Evolutionary conservation across 2,113 vertebrate genomes (phyloP).

Genomic region (Ia io): DNA sequence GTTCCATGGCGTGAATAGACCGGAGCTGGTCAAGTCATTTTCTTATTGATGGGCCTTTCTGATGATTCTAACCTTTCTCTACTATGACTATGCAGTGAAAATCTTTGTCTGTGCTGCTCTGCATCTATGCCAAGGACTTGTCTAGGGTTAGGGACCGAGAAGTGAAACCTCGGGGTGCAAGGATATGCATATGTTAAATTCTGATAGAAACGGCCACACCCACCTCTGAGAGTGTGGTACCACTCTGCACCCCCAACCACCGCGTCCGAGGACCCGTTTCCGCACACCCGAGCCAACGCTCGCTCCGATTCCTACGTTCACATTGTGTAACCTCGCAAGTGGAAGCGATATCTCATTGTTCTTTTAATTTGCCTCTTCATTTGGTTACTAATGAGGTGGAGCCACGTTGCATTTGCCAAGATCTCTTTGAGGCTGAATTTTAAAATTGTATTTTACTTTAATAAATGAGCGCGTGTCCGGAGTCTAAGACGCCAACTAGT

Average conservation of each 20-base stretch:
- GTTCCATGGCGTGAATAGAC: neutral
- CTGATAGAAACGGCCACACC: constrained; percentile 27
- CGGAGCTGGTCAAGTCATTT: neutral
- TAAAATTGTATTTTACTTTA: neutral
- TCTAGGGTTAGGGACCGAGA: neutral
- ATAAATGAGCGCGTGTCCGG: neutral
- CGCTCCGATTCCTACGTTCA: neutral
- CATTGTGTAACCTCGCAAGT: constrained; percentile 33
- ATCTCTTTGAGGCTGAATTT: neutral
- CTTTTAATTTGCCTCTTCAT: constrained; percentile 24
- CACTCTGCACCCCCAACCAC: neutral
- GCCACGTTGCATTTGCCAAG: neutral
- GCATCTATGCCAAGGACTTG: neutral
- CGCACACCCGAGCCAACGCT: neutral
- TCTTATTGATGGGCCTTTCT: neutral
- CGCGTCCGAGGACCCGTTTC: neutral
- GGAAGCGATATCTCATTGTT: neutral
- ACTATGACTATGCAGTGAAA: neutral
- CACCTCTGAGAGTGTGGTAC: neutral
- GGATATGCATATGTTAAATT: constrained; percentile 43
- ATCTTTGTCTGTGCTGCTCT: neutral
- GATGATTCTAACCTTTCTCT: neutral
- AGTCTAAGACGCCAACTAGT: neutral
- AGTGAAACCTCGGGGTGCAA: constrained; percentile 47
- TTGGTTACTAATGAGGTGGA: neutral